Evolutionary conservation across 2,113 vertebrate genomes (phyloP).

Genomic region (Charina bottae): DNA sequence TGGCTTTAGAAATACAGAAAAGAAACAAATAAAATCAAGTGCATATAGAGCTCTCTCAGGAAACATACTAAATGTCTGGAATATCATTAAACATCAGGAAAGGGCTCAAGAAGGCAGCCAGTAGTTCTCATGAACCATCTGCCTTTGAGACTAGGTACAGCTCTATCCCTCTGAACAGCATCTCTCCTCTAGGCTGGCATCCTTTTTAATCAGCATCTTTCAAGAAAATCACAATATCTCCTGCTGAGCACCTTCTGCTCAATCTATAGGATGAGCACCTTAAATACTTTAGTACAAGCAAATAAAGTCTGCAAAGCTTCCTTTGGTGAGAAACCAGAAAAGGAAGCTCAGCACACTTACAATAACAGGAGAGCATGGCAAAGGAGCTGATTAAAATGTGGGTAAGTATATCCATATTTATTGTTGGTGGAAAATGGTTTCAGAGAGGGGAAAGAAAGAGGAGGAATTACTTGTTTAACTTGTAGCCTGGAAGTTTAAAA

Average conservation of each 20-base stretch:
- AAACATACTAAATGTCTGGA: neutral
- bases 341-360: neutral
- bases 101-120: neutral
- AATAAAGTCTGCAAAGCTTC: constrained; percentile 9
- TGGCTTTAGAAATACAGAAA: neutral
- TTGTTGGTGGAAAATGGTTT: constrained; percentile 3
- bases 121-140: neutral
- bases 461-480: neutral
- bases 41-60: neutral
- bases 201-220: constrained; percentile 8
- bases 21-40: neutral
- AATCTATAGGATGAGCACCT: neutral
- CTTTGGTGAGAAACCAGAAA: neutral
- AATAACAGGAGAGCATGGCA: neutral
- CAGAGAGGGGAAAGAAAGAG: neutral
- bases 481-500: neutral
- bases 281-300: constrained; percentile 6
- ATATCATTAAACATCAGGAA: neutral
- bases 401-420: neutral
- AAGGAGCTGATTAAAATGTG: neutral
- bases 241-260: constrained; percentile 24
- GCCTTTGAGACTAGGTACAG: neutral
- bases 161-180: neutral
- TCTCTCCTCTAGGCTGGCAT: neutral
- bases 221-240: neutral